Percentiles rank a stretch among this genome's conserved stretches.
These are phyloP conservation scores for Urocolius indicus DNA, from an alignment of 2,113 vertebrate genomes.

Conservation along the genomic window DNA sequence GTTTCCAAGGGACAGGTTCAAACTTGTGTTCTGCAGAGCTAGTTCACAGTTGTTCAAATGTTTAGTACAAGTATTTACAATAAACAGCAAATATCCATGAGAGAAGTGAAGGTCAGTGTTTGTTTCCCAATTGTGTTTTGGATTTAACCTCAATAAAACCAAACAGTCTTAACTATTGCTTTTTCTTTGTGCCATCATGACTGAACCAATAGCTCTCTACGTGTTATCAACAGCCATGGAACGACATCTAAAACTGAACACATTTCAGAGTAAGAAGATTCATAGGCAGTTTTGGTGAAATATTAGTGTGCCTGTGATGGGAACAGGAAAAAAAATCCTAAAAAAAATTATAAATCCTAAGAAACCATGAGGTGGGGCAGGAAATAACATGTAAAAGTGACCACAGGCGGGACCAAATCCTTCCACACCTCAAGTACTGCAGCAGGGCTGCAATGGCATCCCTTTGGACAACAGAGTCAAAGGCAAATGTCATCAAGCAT, in stretches of 20 bases:
- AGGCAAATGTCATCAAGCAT: neutral
- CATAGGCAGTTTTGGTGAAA: neutral
- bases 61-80: neutral
- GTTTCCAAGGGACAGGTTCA: constrained; percentile 24
- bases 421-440: neutral
- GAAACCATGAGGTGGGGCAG: rapidly evolving
- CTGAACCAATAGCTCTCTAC: neutral
- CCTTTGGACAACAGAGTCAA: neutral
- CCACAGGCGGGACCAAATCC: neutral
- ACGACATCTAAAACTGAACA: rapidly evolving
- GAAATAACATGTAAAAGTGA: neutral
- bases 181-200: neutral
- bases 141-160: neutral
- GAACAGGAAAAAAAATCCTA: neutral
- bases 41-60: neutral
- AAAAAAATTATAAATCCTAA: too few relatives aligned
- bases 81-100: neutral
- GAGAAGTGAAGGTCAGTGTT: neutral
- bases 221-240: neutral
- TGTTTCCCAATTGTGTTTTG: neutral
- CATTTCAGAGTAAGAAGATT: neutral
- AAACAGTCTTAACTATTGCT: neutral
- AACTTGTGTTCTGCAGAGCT: constrained; percentile 40
- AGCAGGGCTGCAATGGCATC: neutral
- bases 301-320: neutral